Base-by-base conservation (phyloP, 2,113 vertebrate species). In the Sapajus apella region DNA sequence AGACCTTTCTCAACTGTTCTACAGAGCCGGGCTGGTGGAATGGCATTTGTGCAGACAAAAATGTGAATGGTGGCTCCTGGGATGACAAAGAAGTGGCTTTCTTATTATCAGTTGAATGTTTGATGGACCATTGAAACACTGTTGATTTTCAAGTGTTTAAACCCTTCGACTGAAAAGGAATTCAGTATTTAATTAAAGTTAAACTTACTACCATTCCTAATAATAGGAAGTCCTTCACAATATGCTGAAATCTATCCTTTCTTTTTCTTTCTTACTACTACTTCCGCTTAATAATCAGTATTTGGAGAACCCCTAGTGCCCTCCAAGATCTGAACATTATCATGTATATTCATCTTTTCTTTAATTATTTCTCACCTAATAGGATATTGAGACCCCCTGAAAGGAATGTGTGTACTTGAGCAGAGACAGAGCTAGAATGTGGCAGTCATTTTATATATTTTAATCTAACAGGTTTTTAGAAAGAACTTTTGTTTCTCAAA, bases 121-220 rank as follows among this genome's bases (percentile, higher is more conserved):
- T n/a, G 8, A 21, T 79, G 30, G 40, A 52, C 84, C 37, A 56
- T 61, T 9, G 16, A 80, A 94, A 40, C 20, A 43, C 47, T 47
- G 45, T 45, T 93, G 14, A 9, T 32, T 94, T 95, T 47, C n/a
- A 91, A 70, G 50, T 84, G 21, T 87, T 91, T 89, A n/a, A 66
- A 64, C 2, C 32, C 61, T 81, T 96, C 52, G 64, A 73, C 66
- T 47, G 25, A 93, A 94, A 87, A 94, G 1, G 12, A 87, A 82
- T 82, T 85, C 10, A 68, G 1, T 30, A 66, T 72, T 61, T 76
- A 77, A 88, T 90, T 30, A 55, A 45, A 64, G 72, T 80, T 90
- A 56, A 76, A 40, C 1, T 45, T 85, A 25, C 61, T 30, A 25
- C 11, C 66, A 50, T 88, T 90, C 68, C 45, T 77, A 87, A 73